phyloP scores from a whole-genome alignment of 2,888 invertebrate species.

The Agapostemon virescens region DNA sequence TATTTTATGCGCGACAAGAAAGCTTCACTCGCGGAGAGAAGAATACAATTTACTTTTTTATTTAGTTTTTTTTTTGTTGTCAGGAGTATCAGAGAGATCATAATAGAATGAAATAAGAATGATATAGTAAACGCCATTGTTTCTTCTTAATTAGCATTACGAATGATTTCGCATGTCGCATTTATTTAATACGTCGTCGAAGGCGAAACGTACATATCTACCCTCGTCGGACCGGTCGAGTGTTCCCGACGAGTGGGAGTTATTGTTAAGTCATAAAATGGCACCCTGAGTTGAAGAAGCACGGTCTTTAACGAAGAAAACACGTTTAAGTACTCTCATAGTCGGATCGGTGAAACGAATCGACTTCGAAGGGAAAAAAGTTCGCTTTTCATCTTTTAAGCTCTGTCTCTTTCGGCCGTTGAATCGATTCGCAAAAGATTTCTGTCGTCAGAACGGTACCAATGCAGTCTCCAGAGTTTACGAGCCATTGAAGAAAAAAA shows the following conservation, averaged over 20 bases:
- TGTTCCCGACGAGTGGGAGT: conserved; percentile 46
- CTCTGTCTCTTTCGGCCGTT: not conserved
- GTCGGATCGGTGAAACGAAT: conserved; percentile 27
- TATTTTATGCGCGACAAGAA: conserved; percentile 55
- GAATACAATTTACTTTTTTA: conserved; percentile 44
- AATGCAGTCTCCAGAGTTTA: not conserved
- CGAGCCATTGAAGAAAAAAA: conserved; percentile 3
- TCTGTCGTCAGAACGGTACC: conserved; percentile 15
- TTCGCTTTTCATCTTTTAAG: conserved; percentile 6
- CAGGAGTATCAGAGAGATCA: conserved; percentile 44
- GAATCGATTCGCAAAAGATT: not conserved
- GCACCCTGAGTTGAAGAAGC: conserved; percentile 79
- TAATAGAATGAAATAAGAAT: conserved; percentile 26
- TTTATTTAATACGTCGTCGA: not conserved
- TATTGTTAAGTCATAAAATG: conserved; percentile 70
- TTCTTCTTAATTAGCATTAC: conserved; percentile 10
- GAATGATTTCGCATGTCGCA: conserved; percentile 31
- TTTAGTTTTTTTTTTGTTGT: too few species aligned
- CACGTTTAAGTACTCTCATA: conserved; percentile 54
- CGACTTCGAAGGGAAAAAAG: conserved; percentile 2
- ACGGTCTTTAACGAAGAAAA: conserved; percentile 65
- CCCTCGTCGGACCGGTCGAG: conserved; percentile 38
- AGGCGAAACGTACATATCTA: conserved; percentile 29
- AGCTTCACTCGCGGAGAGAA: conserved; percentile 35
- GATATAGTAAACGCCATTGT: conserved; percentile 26